Evolutionary conservation across 2,113 vertebrate species (phyloP), one percentile per base, ranked within the genome.

Genomic region (Tupaia tana): DNA sequence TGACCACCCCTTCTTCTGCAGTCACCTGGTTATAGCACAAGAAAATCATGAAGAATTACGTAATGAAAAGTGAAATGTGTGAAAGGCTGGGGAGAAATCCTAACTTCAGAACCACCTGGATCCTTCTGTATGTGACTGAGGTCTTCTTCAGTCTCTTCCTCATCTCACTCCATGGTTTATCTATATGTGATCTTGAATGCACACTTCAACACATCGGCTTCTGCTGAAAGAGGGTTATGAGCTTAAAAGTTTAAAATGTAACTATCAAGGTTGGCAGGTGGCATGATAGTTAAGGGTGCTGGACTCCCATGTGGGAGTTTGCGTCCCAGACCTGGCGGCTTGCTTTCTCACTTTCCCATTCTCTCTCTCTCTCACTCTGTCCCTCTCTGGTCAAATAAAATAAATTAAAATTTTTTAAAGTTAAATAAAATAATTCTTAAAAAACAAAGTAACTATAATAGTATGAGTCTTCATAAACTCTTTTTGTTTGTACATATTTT

Each of bases 81-180:
- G 61, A 89, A 59, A n/a, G 63, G n/a, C n/a, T 90, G 87, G 59
- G 27, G 61, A 59, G 83, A 93, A 93, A 91, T 70, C 64, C 15
- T 0, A 0, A 63, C 15, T 34, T 73, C 67, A 73, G 58, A 54
- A 43, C 43, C 19, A 27, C 52, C 66, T 12, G 31, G 5, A 82
- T 61, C 61, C 8, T 75, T 82, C 34, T 22, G 0, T 31, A 63
- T 24, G 22, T 75, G 59, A 92, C 56, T 66, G 25, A 91, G 18
- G 43, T 9, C 67, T 86, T 63, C 15, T 15, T 16, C 24, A 43
- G 43, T 43, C 43, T 43, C 43, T 43, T 43, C 43, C 43, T 43
- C 43, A 43, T 43, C 43, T 43, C 43, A 43, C 43, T 43, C 3
- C 43, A 43, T 43, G 43, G 43, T 43, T 43, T 43, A n/a, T n/a